Base-by-base conservation (phyloP, 2,797 vertebrate genomes). In the Rhynchonycteris naso region DNA sequence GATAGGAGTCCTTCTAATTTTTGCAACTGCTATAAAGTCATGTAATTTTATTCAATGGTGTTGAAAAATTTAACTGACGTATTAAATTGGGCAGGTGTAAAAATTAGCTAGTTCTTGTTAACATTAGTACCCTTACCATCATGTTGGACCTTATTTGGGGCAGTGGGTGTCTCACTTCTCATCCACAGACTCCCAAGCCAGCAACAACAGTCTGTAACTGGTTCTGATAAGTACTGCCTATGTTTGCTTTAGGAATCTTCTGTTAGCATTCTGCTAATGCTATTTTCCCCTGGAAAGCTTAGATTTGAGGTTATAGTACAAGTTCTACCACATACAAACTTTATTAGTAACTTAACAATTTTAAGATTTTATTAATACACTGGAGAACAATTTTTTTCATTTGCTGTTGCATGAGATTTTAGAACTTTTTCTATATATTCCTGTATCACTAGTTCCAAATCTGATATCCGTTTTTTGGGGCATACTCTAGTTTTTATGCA, bases 341-440 rank as follows among this genome's bases (percentile, higher is more conserved):
- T 93, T 88, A 96, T 79, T 93, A 96, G 76, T 19, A 93, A 86
- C 50, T 96, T 96, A 87, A 94, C 52, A 83, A 72, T 86, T 74
- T 80, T 78, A 94, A 90, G 33, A 19, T 43, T 76, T 92, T 94
- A 69, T 79, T 93, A 94, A 93, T 82, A n/a, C n/a, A n/a, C n/a
- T n/a, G n/a, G n/a, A n/a, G n/a, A n/a, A n/a, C n/a, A n/a, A n/a
- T n/a, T n/a, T n/a, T n/a, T n/a, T n/a, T n/a, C n/a, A n/a, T n/a
- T n/a, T n/a, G n/a, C n/a, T n/a, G n/a, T n/a, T n/a, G n/a, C n/a
- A n/a, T n/a, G n/a, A n/a, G n/a, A n/a, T n/a, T n/a, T n/a, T n/a
- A n/a, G n/a, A n/a, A n/a, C n/a, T n/a, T n/a, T n/a, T n/a, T n/a
- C n/a, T n/a, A n/a, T n/a, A n/a, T n/a, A n/a, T n/a, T n/a, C n/a